Conservation (phyloP, 1,140 invertebrate genomes). For the Lordiphosa clarofinis region DNA sequence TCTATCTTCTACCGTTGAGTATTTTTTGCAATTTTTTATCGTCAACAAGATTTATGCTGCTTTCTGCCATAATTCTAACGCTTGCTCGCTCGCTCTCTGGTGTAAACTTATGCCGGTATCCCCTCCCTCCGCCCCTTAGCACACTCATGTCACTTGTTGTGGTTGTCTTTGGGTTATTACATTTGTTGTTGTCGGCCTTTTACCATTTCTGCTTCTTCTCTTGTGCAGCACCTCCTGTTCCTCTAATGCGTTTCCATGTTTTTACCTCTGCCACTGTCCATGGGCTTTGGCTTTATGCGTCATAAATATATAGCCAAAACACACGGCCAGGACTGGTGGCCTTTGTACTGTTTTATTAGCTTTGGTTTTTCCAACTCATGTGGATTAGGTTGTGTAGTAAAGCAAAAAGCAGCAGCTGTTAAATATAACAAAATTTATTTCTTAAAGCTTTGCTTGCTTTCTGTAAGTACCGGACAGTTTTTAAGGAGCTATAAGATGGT, state of each 20-base stretch:
- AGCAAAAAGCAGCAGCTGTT: background rate
- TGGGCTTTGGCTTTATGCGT: conserved; percentile 21
- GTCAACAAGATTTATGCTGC: conserved; percentile 70
- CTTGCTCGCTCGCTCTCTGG: conserved; percentile 27
- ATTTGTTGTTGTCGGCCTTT: conserved; percentile 23
- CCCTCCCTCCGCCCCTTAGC: background rate
- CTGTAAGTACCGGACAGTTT: no score
- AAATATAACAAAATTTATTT: conserved; percentile 9
- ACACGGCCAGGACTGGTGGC: background rate
- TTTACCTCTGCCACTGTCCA: conserved; percentile 5
- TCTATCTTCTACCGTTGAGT: conserved; percentile 1
- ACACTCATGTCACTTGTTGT: conserved; percentile 17
- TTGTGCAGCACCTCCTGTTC: conserved; percentile 1
- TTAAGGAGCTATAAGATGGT: no score
- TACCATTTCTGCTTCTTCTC: conserved; percentile 17
- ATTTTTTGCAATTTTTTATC: conserved; percentile 63
- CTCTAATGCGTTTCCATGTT: conserved; percentile 11
- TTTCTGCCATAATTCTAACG: conserved; percentile 67
- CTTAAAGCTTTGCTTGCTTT: background rate
- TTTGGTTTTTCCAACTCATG: conserved; percentile 5
- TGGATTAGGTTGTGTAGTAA: conserved; percentile 6
- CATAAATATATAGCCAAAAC: conserved; percentile 24
- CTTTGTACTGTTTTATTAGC: conserved; percentile 5
- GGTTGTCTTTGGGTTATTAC: conserved; percentile 19
- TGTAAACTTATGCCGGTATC: conserved; percentile 44